A percentile compares a stretch with the other conserved stretches of the same genome.
phyloP scores from a whole-genome alignment of 2,888 invertebrate genomes.

The Conops quadrifasciatus region DNA sequence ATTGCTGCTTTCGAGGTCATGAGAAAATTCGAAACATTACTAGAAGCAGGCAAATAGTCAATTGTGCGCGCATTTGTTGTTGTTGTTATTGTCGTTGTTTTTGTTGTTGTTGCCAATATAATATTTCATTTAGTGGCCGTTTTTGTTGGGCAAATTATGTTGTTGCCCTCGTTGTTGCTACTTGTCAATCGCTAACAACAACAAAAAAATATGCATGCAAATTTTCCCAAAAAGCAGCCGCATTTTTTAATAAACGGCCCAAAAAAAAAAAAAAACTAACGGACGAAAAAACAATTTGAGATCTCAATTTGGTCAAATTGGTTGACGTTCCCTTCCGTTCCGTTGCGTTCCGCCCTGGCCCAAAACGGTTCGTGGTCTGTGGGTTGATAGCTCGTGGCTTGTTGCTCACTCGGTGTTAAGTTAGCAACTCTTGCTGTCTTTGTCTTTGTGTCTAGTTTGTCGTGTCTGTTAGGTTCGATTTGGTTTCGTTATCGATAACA shows the following conservation, averaged over 20 bases:
- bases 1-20: slow-evolving; percentile 62
- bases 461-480: too few species aligned
- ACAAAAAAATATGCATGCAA: slow-evolving; percentile 22
- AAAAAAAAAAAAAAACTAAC: too few species aligned
- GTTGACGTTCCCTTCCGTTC: too few species aligned
- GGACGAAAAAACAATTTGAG: slow-evolving; percentile 39
- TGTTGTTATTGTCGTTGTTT: slow-evolving; percentile 5
- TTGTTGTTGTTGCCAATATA: slow-evolving; percentile 14
- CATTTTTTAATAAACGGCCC: slow-evolving; percentile 13
- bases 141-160: neutral
- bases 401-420: too few species aligned
- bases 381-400: too few species aligned
- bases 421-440: too few species aligned
- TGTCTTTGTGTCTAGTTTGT: too few species aligned
- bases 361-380: slow-evolving; percentile 1
- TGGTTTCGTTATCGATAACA: too few species aligned
- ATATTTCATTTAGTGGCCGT: neutral
- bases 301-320: slow-evolving; percentile 44
- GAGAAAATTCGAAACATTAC: slow-evolving; percentile 49
- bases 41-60: too few species aligned
- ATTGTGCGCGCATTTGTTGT: neutral
- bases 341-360: neutral
- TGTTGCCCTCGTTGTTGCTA: neutral
- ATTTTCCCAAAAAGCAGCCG: slow-evolving; percentile 26
- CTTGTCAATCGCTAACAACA: slow-evolving; percentile 15